A percentile compares a stretch with the other conserved stretches of the same genome.
phyloP scores from a whole-genome alignment of 2,888 invertebrate species.

The Agrotis ipsilon region DNA sequence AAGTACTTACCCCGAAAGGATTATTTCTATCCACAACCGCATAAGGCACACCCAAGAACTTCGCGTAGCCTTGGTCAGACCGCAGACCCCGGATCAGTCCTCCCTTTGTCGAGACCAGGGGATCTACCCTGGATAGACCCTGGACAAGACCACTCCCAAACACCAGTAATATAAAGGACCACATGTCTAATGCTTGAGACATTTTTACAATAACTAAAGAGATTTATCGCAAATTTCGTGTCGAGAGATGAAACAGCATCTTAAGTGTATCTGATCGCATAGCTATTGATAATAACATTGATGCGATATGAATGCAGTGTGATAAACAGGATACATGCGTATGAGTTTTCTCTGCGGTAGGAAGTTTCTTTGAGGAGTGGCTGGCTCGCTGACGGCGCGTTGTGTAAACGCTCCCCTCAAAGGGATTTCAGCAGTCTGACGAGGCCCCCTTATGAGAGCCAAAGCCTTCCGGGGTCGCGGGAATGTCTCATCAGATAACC shows the following conservation, averaged over 20 bases:
- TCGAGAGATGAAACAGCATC: constrained; percentile 19
- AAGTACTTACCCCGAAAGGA: constrained; percentile 63
- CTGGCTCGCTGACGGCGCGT: too few relatives aligned
- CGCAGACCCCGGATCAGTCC: constrained; percentile 62
- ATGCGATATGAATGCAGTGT: not conserved
- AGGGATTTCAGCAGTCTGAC: too few relatives aligned
- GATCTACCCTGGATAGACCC: constrained; percentile 55
- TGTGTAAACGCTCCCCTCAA: too few relatives aligned
- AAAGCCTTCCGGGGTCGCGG: too few relatives aligned
- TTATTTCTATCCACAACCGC: constrained; percentile 59
- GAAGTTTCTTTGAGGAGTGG: too few relatives aligned
- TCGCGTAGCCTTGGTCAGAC: constrained; percentile 57
- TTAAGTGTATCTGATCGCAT: not conserved
- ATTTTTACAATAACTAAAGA: not conserved
- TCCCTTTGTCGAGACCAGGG: constrained; percentile 57
- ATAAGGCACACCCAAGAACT: constrained; percentile 69
- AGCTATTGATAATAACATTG: not conserved
- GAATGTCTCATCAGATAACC: too few relatives aligned
- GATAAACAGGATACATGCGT: too few relatives aligned
- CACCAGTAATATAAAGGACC: constrained; percentile 13
- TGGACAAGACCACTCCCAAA: constrained; percentile 22
- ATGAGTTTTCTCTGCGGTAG: too few relatives aligned
- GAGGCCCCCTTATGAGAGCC: too few relatives aligned
- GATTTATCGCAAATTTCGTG: not conserved
- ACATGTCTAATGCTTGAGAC: constrained; percentile 13